Percentiles rank a stretch among this genome's conserved stretches.
phyloP scores from a whole-genome alignment of 2,888 invertebrate species.

The Apantesis nais region DNA sequence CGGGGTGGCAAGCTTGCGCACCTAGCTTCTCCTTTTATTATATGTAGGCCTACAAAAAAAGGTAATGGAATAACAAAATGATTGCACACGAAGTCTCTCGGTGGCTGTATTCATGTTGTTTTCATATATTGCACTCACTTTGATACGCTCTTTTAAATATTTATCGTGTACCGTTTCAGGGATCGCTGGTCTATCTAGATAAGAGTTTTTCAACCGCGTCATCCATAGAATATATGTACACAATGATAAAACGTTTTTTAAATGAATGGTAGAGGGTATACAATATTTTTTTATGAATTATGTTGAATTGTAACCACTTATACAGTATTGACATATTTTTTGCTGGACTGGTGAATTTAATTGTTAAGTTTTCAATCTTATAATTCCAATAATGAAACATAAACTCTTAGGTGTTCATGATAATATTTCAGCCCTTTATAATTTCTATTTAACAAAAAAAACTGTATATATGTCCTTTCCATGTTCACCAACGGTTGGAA shows the following conservation, averaged over 20 bases:
- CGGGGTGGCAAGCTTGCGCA: constrained; percentile 38
- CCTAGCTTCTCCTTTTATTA: constrained; percentile 51
- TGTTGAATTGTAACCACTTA: not conserved
- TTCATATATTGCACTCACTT: constrained; percentile 63
- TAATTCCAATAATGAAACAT: not conserved
- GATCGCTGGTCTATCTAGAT: constrained; percentile 33
- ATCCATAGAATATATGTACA: constrained; percentile 9
- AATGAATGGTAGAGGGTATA: not conserved
- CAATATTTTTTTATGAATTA: not conserved
- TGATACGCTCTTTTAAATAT: constrained; percentile 55
- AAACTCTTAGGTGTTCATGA: not conserved
- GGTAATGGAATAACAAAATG: constrained; percentile 60
- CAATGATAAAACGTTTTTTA: not conserved
- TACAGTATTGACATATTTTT: not conserved
- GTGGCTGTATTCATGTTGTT: constrained; percentile 40
- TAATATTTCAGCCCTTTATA: not conserved
- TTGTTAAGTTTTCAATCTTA: not conserved
- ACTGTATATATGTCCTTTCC: not conserved
- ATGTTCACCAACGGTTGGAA: not conserved
- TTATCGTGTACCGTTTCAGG: constrained; percentile 37
- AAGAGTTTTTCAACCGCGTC: constrained; percentile 31
- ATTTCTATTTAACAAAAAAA: not conserved
- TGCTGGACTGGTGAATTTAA: not conserved
- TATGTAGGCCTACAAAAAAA: constrained; percentile 51
- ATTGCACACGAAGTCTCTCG: constrained; percentile 31